Evolutionary conservation across 1,140 invertebrate genomes (phyloP).

Genomic region (Muscidifurax raptorellus): DNA sequence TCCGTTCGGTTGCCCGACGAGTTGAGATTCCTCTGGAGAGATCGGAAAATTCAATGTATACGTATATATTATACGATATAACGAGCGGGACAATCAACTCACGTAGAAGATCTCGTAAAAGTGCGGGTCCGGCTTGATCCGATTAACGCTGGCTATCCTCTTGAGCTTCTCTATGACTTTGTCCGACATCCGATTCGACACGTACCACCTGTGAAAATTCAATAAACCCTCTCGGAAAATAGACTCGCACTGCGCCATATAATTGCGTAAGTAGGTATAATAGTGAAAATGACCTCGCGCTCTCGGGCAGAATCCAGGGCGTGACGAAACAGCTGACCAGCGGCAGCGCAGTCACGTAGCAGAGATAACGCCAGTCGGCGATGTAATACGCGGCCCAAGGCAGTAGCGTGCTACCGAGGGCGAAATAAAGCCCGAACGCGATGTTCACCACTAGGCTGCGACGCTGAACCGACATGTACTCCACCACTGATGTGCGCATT

Average conservation of each 20-base stretch:
- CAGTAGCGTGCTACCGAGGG: conserved; percentile 66
- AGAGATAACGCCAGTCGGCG: conserved; percentile 68
- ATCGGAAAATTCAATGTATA: conserved; percentile 18
- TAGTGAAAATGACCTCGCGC: conserved; percentile 64
- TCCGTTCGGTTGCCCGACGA: conserved; percentile 62
- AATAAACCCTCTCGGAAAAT: background rate
- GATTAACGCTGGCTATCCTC: conserved; percentile 68
- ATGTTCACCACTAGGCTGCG: conserved; percentile 70
- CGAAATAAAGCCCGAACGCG: conserved; percentile 71
- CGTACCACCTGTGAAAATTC: conserved; percentile 67
- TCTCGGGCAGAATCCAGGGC: conserved; percentile 73
- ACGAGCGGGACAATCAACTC: no score
- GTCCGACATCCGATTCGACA: conserved; percentile 67
- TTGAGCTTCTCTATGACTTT: conserved; percentile 68
- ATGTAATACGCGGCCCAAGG: conserved; percentile 72
- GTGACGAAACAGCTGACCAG: conserved; percentile 66
- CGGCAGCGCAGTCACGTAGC: conserved; percentile 66
- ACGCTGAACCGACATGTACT: conserved; percentile 70
- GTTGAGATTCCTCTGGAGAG: conserved; percentile 65
- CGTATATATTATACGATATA: no score
- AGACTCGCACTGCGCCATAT: no score
- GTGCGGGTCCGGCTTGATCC: conserved; percentile 61
- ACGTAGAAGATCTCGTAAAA: conserved; percentile 66
- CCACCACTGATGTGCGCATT: conserved; percentile 64
- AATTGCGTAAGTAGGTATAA: no score